Conservation (phyloP, 1,140 invertebrate species). For the Argopecten irradians region DNA sequence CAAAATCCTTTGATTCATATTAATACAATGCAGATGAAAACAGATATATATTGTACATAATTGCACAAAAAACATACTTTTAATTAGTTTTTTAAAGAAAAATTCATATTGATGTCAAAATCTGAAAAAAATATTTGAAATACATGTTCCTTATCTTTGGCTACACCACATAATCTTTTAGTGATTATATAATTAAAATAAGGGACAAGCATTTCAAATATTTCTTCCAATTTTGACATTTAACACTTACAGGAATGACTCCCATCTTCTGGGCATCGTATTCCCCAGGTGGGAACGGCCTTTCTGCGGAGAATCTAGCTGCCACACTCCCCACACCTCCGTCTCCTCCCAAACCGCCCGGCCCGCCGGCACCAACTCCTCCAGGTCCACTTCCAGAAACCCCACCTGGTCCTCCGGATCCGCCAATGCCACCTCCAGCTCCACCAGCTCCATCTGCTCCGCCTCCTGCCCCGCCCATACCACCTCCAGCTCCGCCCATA, state of each 20-base stretch:
- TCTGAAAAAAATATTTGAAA: too few relatives aligned
- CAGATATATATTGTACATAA: too few relatives aligned
- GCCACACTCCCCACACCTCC: neutral
- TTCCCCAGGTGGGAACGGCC: conserved; percentile 64
- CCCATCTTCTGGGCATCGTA: conserved; percentile 75
- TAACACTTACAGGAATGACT: conserved; percentile 83
- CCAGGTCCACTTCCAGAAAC: neutral
- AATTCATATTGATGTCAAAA: too few relatives aligned
- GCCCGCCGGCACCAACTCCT: neutral
- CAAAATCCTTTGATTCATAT: too few relatives aligned
- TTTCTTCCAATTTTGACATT: neutral
- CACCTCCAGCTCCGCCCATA: conserved; percentile 33
- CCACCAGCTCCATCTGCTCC: neutral
- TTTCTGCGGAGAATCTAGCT: conserved; percentile 55
- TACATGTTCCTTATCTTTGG: too few relatives aligned
- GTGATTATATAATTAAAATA: too few relatives aligned
- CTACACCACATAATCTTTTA: too few relatives aligned
- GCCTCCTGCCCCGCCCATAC: neutral
- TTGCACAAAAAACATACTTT: too few relatives aligned
- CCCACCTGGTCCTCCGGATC: neutral
- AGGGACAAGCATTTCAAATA: too few relatives aligned
- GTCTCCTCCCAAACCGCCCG: neutral
- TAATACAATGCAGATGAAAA: too few relatives aligned
- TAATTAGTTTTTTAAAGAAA: too few relatives aligned
- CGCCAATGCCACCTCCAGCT: neutral